Percentiles rank a stretch among this genome's conserved stretches.
These are phyloP conservation scores for Syngnathus scovelli DNA, from an alignment of 2,113 vertebrate species.

Conservation along the genomic window DNA sequence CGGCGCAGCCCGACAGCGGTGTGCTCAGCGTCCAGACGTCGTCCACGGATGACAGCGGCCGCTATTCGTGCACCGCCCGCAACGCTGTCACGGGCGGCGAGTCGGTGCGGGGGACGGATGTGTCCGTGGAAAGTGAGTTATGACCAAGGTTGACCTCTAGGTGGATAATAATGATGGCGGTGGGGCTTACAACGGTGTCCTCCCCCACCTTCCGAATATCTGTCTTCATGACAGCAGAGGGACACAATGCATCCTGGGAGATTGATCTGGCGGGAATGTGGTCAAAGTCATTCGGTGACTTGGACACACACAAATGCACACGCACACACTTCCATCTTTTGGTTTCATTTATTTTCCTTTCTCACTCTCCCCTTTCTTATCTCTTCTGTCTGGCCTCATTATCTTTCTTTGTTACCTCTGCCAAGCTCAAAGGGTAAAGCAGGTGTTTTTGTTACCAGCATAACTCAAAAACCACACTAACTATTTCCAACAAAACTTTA, in stretches of 20 bases:
- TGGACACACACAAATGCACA: background rate
- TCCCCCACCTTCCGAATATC: conserved; percentile 15
- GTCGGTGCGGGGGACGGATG: conserved; percentile 41
- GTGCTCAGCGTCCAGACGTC: conserved; percentile 62
- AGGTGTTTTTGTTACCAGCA: background rate
- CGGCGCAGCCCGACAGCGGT: conserved; percentile 44
- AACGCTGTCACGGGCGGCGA: conserved; percentile 54
- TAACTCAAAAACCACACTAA: background rate
- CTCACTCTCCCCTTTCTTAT: background rate
- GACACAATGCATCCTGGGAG: conserved; percentile 38
- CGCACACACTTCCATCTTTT: conserved; percentile 15
- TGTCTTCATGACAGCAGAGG: conserved; percentile 52
- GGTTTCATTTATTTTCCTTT: conserved; percentile 21
- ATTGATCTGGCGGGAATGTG: conserved; percentile 54
- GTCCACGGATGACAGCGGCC: conserved; percentile 56
- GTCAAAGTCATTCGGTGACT: conserved; percentile 55
- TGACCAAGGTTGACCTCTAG: conserved; percentile 24
- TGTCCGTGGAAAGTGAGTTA: conserved; percentile 68
- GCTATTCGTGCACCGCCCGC: conserved; percentile 58
- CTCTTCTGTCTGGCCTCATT: conserved; percentile 1
- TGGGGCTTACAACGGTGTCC: conserved; percentile 39
- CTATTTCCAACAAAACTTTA: background rate
- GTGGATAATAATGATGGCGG: conserved; percentile 38
- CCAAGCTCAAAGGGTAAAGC: background rate
- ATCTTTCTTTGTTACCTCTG: background rate